These are phyloP conservation scores for Pachyrhynchus sulphureomaculatus DNA, from an alignment of 1,140 invertebrate species.

Conservation along the genomic window DNA sequence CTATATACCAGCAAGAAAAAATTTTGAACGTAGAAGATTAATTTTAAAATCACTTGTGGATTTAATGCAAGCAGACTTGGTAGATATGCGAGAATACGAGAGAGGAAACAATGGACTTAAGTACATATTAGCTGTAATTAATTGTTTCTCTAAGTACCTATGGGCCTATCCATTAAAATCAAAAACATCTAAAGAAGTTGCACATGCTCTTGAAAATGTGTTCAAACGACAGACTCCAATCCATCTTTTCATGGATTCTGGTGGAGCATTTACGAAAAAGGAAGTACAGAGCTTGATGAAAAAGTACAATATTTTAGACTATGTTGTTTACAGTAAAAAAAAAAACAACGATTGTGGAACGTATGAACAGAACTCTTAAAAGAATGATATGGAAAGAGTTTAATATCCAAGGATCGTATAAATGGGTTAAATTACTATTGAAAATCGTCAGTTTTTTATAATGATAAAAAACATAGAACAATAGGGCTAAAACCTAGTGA, in stretches of 20 bases:
- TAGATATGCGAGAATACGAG: neutral
- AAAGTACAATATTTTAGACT: conserved; percentile 47
- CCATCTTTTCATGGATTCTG: conserved; percentile 46
- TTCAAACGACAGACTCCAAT: conserved; percentile 22
- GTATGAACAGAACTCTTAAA: conserved; percentile 53
- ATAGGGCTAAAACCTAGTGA: conserved; percentile 42
- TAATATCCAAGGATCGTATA: conserved; percentile 42
- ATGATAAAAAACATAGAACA: conserved; percentile 44
- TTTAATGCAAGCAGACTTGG: neutral
- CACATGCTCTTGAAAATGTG: no score
- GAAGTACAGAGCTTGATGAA: conserved; percentile 42
- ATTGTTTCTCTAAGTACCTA: no score
- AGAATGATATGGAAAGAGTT: conserved; percentile 48
- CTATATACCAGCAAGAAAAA: no score
- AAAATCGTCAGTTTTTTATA: conserved; percentile 43
- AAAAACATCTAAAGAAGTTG: no score
- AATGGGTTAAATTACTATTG: conserved; percentile 44
- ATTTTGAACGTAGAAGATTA: neutral
- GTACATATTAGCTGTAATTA: no score
- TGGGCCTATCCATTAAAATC: no score
- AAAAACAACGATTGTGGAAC: conserved; percentile 51
- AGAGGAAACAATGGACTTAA: neutral
- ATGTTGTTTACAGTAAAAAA: conserved; percentile 45
- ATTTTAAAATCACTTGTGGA: no score
- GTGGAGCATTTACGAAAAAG: conserved; percentile 45